A percentile compares a stretch with the other conserved stretches of the same genome.
Conservation (phyloP, 2,888 invertebrate genomes). For the Encarsia formosa region DNA sequence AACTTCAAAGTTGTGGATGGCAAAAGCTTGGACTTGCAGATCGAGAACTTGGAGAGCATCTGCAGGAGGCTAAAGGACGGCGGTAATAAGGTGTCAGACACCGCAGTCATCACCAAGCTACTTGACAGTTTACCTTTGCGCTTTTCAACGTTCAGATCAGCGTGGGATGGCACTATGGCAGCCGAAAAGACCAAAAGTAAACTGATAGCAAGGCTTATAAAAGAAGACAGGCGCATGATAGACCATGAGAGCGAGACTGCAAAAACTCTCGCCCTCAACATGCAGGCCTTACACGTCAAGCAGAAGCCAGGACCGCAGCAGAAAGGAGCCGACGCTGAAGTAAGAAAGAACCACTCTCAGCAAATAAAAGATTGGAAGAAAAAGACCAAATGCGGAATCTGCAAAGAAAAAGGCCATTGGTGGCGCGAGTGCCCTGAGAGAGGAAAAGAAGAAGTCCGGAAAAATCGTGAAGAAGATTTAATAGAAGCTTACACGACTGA, state of each 20-base stretch:
- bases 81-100: slow-evolving; percentile 5
- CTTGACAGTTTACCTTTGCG: slow-evolving; percentile 9
- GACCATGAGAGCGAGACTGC: not conserved
- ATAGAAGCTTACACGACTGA: slow-evolving; percentile 9
- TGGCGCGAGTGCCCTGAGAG: slow-evolving; percentile 3
- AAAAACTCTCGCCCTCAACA: not conserved
- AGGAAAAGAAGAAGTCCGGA: not conserved
- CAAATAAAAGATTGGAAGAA: slow-evolving; percentile 1
- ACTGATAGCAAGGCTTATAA: slow-evolving; percentile 12
- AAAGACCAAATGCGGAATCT: not conserved
- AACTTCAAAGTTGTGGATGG: slow-evolving; percentile 16
- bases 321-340: not conserved
- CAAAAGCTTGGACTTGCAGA: slow-evolving; percentile 10
- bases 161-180: slow-evolving; percentile 18
- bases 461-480: too few species aligned
- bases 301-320: not conserved
- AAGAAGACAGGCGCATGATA: slow-evolving; percentile 6
- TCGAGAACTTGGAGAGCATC: slow-evolving; percentile 21
- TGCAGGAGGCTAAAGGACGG: slow-evolving; percentile 13
- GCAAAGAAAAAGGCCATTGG: slow-evolving; percentile 7
- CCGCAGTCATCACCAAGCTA: slow-evolving; percentile 10
- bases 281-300: not conserved
- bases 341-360: not conserved
- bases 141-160: slow-evolving; percentile 15
- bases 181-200: slow-evolving; percentile 5